phyloP scores from a whole-genome alignment of 1,140 invertebrate genomes.

The Dreissena polymorpha region DNA sequence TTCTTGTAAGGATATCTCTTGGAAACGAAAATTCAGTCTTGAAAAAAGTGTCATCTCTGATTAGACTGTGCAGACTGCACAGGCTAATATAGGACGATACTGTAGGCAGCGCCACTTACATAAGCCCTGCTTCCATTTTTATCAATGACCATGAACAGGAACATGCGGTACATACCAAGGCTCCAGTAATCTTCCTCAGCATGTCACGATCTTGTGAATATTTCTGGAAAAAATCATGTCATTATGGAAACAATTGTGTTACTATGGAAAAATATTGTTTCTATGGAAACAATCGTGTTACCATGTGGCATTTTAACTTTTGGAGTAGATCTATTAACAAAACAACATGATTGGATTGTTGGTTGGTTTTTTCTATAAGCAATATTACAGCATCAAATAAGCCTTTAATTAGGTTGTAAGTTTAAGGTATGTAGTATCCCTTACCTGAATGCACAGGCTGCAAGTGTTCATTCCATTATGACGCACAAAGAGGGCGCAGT shows the following conservation, averaged over 20 bases:
- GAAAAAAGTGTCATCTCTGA: too few species aligned
- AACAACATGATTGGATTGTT: background rate
- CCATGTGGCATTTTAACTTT: background rate
- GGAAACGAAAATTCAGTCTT: too few species aligned
- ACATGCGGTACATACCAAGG: background rate
- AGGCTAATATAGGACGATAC: background rate
- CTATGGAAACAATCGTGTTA: background rate
- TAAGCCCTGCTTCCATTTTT: background rate
- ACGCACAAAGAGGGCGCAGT: slow-evolving; percentile 27
- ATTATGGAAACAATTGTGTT: background rate
- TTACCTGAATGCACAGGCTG: slow-evolving; percentile 29
- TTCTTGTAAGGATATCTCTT: too few species aligned
- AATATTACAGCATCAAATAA: background rate
- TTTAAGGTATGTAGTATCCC: too few species aligned
- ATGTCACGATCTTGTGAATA: background rate
- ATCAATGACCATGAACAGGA: background rate
- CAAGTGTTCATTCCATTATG: slow-evolving; percentile 14
- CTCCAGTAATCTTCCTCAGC: slow-evolving; percentile 32
- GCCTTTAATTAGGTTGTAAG: background rate
- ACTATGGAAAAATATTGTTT: background rate
- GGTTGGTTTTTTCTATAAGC: background rate
- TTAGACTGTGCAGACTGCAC: background rate
- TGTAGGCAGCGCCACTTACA: too few species aligned
- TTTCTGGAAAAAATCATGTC: slow-evolving; percentile 12
- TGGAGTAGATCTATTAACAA: background rate